These are phyloP conservation scores for Cremastinae sp. DNA, from an alignment of 2,888 invertebrate species.

Conservation along the genomic window DNA sequence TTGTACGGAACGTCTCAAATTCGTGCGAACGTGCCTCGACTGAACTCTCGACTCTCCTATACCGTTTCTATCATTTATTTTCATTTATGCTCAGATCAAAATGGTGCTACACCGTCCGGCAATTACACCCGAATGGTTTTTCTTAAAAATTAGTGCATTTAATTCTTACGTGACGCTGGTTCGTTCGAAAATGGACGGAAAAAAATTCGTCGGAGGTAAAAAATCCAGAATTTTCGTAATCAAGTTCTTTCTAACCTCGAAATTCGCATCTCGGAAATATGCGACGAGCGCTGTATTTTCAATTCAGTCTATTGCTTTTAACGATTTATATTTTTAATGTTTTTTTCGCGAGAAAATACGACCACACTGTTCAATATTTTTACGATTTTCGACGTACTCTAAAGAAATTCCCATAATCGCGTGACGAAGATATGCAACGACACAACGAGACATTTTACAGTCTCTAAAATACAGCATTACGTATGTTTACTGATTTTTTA, in stretches of 20 bases:
- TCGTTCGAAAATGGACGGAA: slow-evolving; percentile 27
- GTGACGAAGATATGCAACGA: not conserved
- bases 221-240: not conserved
- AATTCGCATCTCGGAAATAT: not conserved
- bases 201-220: slow-evolving; percentile 6
- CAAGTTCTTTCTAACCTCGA: too few relatives aligned
- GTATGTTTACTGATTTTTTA: too few relatives aligned
- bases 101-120: slow-evolving; percentile 58
- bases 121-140: slow-evolving; percentile 34
- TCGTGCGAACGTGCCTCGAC: not conserved
- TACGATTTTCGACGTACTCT: not conserved
- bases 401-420: not conserved
- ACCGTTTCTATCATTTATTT: not conserved
- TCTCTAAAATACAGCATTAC: too few relatives aligned
- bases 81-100: slow-evolving; percentile 15
- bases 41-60: not conserved
- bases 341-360: too few relatives aligned
- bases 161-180: slow-evolving; percentile 45
- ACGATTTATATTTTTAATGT: not conserved
- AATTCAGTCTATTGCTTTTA: not conserved
- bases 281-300: not conserved
- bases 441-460: too few relatives aligned
- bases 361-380: too few relatives aligned
- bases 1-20: too few relatives aligned
- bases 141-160: slow-evolving; percentile 59